These are phyloP conservation scores for Oscarella lobularis DNA, from an alignment of 37 sponge, comb jelly and placozoan species.

Conservation along the genomic window DNA sequence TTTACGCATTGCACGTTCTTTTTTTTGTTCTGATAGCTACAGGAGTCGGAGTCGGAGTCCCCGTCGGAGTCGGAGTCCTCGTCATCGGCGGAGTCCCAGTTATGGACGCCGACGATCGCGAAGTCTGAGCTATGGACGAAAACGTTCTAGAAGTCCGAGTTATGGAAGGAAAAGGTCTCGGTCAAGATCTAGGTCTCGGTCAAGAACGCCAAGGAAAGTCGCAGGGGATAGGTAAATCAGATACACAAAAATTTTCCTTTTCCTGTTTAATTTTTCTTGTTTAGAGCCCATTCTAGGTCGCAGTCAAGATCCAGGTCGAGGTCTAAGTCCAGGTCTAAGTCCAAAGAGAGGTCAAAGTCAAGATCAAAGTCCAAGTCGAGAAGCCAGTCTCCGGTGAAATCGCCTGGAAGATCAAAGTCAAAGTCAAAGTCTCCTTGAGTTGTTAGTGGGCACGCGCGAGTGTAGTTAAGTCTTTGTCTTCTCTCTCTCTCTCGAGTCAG, in stretches of 20 bases:
- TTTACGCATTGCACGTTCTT: not conserved
- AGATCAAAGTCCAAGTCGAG: not conserved
- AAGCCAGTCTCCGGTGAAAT: not conserved
- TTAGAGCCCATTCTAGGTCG: not conserved
- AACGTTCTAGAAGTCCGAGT: too few species aligned
- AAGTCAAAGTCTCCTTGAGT: constrained; percentile 3
- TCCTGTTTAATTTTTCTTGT: too few species aligned
- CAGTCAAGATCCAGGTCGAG: not conserved
- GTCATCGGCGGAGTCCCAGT: not conserved
- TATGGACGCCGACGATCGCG: too few species aligned
- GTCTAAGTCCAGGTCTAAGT: not conserved
- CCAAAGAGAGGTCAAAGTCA: not conserved
- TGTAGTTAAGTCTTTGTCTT: too few species aligned
- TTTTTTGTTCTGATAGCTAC: too few species aligned
- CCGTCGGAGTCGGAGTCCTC: not conserved
- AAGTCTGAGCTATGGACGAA: too few species aligned
- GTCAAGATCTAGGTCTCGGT: too few species aligned
- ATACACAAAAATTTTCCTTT: too few species aligned
- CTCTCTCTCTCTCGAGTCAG: not conserved
- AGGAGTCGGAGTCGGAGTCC: not conserved
- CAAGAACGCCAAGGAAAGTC: too few species aligned
- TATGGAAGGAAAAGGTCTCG: too few species aligned
- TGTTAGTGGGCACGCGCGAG: too few species aligned
- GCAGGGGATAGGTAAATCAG: too few species aligned
- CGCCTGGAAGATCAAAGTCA: not conserved